Percentiles rank a stretch among this genome's conserved stretches.
phyloP scores from a whole-genome alignment of 2,888 invertebrate genomes.

The Drosophila paramelanica region DNA sequence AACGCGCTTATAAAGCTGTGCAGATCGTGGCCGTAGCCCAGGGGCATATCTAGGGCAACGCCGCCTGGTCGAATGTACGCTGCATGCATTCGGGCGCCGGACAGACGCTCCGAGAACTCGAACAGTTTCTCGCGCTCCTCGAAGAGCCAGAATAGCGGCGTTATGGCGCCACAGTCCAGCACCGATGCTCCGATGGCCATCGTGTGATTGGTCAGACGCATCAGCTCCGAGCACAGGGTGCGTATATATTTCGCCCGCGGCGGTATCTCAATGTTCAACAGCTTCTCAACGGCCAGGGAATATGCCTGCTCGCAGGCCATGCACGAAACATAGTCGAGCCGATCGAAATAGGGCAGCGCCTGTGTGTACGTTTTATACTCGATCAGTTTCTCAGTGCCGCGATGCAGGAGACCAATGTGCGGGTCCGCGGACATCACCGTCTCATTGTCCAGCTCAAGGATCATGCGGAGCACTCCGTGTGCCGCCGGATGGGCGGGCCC shows the following conservation, averaged over 20 bases:
- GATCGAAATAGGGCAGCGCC: slow-evolving; percentile 94
- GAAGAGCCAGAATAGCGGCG: slow-evolving; percentile 96
- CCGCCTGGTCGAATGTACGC: slow-evolving; percentile 94
- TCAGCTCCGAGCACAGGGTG: slow-evolving; percentile 90
- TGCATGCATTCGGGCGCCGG: slow-evolving; percentile 93
- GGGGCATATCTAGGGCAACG: slow-evolving; percentile 89
- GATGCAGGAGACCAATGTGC: slow-evolving; percentile 94
- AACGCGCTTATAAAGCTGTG: slow-evolving; percentile 89
- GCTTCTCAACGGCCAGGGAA: slow-evolving; percentile 92
- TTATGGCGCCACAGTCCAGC: slow-evolving; percentile 93
- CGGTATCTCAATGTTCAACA: slow-evolving; percentile 91
- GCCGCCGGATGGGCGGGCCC: slow-evolving; percentile 97
- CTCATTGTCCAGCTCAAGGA: slow-evolving; percentile 93
- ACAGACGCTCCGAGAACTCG: slow-evolving; percentile 93
- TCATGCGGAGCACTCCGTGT: slow-evolving; percentile 93
- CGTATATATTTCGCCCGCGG: slow-evolving; percentile 92
- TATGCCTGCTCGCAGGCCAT: slow-evolving; percentile 93
- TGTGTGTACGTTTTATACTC: slow-evolving; percentile 95
- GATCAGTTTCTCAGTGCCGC: slow-evolving; percentile 95
- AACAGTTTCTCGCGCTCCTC: slow-evolving; percentile 95
- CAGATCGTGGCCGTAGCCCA: slow-evolving; percentile 92
- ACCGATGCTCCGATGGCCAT: slow-evolving; percentile 90
- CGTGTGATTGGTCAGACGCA: slow-evolving; percentile 92
- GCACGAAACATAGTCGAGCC: slow-evolving; percentile 94
- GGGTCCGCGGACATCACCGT: slow-evolving; percentile 92